Evolutionary conservation across 2,797 vertebrate species (phyloP).

Genomic region (Brotogeris chrysoptera): DNA sequence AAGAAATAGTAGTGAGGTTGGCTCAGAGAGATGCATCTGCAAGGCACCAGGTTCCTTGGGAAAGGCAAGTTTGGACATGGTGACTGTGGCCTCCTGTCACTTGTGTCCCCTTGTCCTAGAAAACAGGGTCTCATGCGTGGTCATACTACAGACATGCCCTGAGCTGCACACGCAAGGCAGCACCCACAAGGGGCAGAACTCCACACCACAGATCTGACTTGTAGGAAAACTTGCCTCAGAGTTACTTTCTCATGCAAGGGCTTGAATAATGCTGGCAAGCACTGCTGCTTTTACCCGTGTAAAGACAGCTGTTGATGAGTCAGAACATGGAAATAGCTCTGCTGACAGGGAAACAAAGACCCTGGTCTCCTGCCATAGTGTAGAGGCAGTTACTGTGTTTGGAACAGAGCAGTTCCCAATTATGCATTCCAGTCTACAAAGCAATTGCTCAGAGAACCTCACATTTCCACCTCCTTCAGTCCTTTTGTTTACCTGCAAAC

Average conservation of each 20-base stretch:
- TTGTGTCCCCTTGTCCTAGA: background rate
- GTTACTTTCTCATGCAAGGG: background rate
- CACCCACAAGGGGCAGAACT: background rate
- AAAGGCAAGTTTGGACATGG: background rate
- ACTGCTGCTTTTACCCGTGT: background rate
- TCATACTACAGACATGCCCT: background rate
- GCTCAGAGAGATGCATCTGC: background rate
- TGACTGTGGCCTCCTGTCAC: background rate
- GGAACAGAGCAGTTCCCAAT: background rate
- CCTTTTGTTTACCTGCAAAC: background rate
- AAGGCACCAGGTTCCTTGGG: background rate
- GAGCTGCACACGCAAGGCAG: background rate
- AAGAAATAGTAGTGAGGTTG: background rate
- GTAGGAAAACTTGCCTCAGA: background rate
- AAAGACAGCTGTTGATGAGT: background rate
- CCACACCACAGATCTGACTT: background rate
- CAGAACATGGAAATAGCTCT: constrained; percentile 47
- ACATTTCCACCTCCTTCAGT: background rate
- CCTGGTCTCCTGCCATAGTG: background rate
- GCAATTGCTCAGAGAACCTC: background rate
- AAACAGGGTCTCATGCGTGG: background rate
- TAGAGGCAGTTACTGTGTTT: constrained; percentile 1
- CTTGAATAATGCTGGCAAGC: background rate
- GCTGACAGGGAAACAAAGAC: constrained; percentile 42
- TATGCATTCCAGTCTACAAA: background rate